Conservation (phyloP, 2,888 invertebrate genomes). For the Meganola albula region DNA sequence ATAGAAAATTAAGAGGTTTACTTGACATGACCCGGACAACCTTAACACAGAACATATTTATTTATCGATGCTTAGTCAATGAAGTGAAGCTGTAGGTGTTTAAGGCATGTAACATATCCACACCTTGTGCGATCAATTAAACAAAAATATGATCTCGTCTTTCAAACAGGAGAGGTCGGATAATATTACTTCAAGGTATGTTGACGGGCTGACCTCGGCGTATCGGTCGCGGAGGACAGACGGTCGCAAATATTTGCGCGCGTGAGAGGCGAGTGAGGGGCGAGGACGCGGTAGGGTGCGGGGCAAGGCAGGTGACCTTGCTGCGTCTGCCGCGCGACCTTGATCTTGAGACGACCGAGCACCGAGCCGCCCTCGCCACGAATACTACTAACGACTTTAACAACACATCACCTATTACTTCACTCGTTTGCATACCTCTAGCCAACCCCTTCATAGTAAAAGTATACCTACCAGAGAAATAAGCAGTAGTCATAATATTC, state of each 20-base stretch:
- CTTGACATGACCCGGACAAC: no score
- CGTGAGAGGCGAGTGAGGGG: slow-evolving; percentile 45
- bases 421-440: slow-evolving; percentile 29
- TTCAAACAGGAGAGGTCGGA: slow-evolving; percentile 65
- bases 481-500: no score
- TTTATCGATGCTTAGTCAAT: no score
- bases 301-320: slow-evolving; percentile 57
- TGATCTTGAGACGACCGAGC: slow-evolving; percentile 77
- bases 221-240: slow-evolving; percentile 77
- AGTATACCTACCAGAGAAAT: no score
- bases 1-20: no score
- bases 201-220: slow-evolving; percentile 72
- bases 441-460: background rate
- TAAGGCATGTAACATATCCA: no score
- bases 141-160: slow-evolving; percentile 53
- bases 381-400: slow-evolving; percentile 34
- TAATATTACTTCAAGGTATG: slow-evolving; percentile 73
- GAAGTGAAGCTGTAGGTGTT: no score
- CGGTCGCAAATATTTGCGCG: slow-evolving; percentile 75
- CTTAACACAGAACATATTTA: no score
- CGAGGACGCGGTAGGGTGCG: slow-evolving; percentile 31
- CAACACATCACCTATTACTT: slow-evolving; percentile 57
- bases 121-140: slow-evolving; percentile 26
- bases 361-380: slow-evolving; percentile 40
- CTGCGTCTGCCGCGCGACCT: slow-evolving; percentile 71